Evolutionary conservation across 92 coral and sea anemone genomes (phyloP).

Genomic region (Umimayanthus kanabou): DNA sequence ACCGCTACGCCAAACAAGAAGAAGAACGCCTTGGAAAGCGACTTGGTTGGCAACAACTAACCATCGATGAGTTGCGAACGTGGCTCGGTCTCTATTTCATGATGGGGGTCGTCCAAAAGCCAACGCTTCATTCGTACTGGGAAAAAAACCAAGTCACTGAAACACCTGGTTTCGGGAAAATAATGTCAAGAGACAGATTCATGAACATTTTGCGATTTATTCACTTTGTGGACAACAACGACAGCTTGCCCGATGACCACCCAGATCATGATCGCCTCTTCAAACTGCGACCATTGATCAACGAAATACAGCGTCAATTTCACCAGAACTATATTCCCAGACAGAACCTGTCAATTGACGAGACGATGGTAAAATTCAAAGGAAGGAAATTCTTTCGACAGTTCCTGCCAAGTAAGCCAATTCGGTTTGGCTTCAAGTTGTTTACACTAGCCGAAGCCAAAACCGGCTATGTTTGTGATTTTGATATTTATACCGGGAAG

Average conservation of each 20-base stretch:
- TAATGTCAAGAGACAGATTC: constrained; percentile 46
- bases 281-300: constrained; percentile 23
- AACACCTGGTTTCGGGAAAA: constrained; percentile 42
- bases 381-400: constrained; percentile 39
- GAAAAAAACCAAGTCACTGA: constrained; percentile 36
- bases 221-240: constrained; percentile 38
- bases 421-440: constrained; percentile 49
- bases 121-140: constrained; percentile 48
- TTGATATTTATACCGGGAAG: no score
- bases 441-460: no score
- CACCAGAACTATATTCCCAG: constrained; percentile 21
- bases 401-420: constrained; percentile 44
- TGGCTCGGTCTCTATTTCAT: constrained; percentile 54
- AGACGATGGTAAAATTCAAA: constrained; percentile 52
- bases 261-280: constrained; percentile 39
- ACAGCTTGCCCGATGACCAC: not conserved
- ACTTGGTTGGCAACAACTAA: constrained; percentile 38
- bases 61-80: constrained; percentile 51
- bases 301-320: not conserved
- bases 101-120: constrained; percentile 55
- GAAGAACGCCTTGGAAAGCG: constrained; percentile 26
- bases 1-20: constrained; percentile 37
- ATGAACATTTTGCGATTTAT: constrained; percentile 37
- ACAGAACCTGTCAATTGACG: constrained; percentile 42
- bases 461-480: no score